A percentile compares a stretch with the other conserved stretches of the same genome.
Evolutionary conservation across 1,140 invertebrate species (phyloP).

Genomic region (Solen grandis): DNA sequence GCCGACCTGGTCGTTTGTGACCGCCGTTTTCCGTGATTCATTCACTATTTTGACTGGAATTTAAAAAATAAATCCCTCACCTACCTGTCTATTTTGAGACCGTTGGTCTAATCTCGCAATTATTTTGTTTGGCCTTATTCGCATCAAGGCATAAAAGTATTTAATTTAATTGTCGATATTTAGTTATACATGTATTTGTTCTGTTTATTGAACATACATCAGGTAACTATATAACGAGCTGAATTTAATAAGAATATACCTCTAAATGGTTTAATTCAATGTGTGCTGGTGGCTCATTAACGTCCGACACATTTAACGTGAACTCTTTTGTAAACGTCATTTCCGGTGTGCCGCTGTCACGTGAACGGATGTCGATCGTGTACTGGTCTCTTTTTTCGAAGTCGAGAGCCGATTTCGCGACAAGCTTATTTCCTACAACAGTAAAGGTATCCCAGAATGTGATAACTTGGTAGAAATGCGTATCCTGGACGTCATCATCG

Average conservation of each 20-base stretch:
- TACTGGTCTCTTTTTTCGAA: slow-evolving; percentile 49
- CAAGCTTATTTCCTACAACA: slow-evolving; percentile 9
- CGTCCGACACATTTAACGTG: slow-evolving; percentile 58
- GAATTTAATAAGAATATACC: slow-evolving; percentile 41
- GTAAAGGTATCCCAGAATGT: slow-evolving; percentile 31
- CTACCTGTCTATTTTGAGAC: too few relatives aligned
- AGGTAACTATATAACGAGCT: neutral
- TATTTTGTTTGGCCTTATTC: too few relatives aligned
- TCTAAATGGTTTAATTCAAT: slow-evolving; percentile 58
- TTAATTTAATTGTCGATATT: too few relatives aligned
- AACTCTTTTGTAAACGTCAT: slow-evolving; percentile 51
- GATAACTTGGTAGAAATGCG: slow-evolving; percentile 12
- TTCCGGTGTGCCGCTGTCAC: slow-evolving; percentile 56
- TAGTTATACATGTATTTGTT: too few relatives aligned
- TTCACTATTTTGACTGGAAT: too few relatives aligned
- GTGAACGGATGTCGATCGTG: slow-evolving; percentile 44
- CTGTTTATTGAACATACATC: too few relatives aligned
- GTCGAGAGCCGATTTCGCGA: slow-evolving; percentile 30
- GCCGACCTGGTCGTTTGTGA: too few relatives aligned
- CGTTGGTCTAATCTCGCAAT: too few relatives aligned
- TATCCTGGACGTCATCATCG: slow-evolving; percentile 16
- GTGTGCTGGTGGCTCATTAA: slow-evolving; percentile 65
- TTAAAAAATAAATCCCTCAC: too few relatives aligned
- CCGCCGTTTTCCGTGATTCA: too few relatives aligned
- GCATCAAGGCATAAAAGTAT: too few relatives aligned